Evolutionary conservation across 2,113 vertebrate genomes (phyloP).

Genomic region (Coregonus clupeaformis): DNA sequence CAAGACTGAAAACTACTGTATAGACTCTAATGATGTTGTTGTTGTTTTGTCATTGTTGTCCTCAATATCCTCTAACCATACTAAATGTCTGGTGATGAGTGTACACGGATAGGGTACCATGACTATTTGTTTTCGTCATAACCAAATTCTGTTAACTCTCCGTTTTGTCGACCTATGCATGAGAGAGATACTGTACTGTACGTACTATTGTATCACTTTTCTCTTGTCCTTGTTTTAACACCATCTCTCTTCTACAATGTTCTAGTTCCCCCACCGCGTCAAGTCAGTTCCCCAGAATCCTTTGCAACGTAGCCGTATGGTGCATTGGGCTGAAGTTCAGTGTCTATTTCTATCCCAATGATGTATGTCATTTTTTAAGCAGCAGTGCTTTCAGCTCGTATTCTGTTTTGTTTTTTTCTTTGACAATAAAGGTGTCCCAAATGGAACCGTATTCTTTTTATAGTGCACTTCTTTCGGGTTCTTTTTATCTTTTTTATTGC

Average conservation of each 20-base stretch:
- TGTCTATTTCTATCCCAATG: conserved; percentile 12
- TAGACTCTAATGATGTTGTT: conserved; percentile 18
- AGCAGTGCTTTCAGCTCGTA: background rate
- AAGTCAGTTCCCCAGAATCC: conserved; percentile 23
- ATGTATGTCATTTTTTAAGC: conserved; percentile 15
- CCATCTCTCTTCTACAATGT: background rate
- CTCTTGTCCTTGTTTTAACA: background rate
- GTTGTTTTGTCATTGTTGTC: conserved; percentile 6
- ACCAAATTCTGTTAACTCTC: background rate
- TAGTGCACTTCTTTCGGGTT: too few species aligned
- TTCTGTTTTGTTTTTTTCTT: background rate
- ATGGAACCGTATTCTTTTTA: background rate
- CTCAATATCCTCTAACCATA: background rate
- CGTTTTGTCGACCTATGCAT: background rate
- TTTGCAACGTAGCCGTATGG: conserved; percentile 17
- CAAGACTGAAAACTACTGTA: background rate
- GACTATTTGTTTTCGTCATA: background rate
- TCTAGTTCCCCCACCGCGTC: background rate
- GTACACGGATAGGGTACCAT: background rate
- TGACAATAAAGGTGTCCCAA: background rate
- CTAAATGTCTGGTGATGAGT: background rate
- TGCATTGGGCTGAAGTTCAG: conserved; percentile 1
- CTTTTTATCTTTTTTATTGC: too few species aligned
- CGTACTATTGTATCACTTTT: background rate
- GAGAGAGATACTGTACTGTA: too few species aligned